Evolutionary conservation across 2,797 vertebrate species (phyloP), one percentile per base, ranked within the genome.

Genomic region (Peromyscus melanophrys): DNA sequence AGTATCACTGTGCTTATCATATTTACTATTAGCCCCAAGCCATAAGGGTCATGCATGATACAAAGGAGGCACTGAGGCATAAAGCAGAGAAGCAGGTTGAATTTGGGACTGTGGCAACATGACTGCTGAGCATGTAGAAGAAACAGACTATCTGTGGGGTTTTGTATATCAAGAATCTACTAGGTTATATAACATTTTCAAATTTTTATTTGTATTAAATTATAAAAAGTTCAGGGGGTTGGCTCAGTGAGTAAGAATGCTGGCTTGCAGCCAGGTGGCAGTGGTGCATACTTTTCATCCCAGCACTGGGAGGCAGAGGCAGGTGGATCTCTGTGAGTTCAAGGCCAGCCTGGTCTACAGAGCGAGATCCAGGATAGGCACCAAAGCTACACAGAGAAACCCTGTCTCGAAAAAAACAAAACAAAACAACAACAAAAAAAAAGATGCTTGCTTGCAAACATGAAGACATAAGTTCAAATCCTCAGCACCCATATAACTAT

Each of bases 161-260:
- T 81, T 71, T 17, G 49, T 82, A 34, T 46, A 46, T 63, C 17
- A 43, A 6, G 23, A n/a, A 61, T 61, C 31, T 31, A 11, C 11
- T 83, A 55, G 17, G 52, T 6, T 14, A 14, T 52, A 14, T 52
- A 52, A 52, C 21, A 77, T 95, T 96, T 83, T 25, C 25, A 77
- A 89, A 57, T 6, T 91, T 94, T 92, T 25, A 57, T 83, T 84
- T 94, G n/a, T 76, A 9, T 46, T 76, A 55, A 23, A 31, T 67
- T 75, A 49, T 81, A 65, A 88, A 88, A 93, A 77, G 65, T 69
- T 90, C 57, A 78, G 13, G 65, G 49, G 12, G 13, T 43, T 37
- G 34, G 49, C 23, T 73, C 46, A 87, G 34, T 55, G 43, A n/a
- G 21, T 52, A 71, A 19, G 21, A 86, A 6, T 71, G 34, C 34